Percentiles rank a stretch among this genome's conserved stretches.
Evolutionary conservation across 2,888 invertebrate species (phyloP).

Genomic region (Pantelozetes paolii): DNA sequence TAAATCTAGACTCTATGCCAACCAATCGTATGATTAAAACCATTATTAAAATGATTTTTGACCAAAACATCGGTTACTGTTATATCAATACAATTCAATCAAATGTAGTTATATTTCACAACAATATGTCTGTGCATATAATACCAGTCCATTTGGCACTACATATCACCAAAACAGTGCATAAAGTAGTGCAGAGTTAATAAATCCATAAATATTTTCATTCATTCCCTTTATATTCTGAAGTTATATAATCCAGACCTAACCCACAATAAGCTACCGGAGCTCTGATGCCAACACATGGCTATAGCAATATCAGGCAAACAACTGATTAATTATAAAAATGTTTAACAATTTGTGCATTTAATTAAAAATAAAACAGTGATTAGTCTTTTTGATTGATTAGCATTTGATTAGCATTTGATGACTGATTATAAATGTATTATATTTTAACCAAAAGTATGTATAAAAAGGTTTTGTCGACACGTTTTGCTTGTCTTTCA

Average conservation of each 20-base stretch:
- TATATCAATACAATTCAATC: constrained; percentile 6
- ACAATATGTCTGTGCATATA: not conserved
- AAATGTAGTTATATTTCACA: not conserved
- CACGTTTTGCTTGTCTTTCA: not conserved
- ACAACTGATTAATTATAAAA: constrained; percentile 13
- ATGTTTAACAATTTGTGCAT: constrained; percentile 3
- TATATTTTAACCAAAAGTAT: not conserved
- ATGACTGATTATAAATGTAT: constrained; percentile 12
- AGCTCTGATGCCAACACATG: too few relatives aligned
- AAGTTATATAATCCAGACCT: too few relatives aligned
- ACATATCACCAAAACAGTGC: too few relatives aligned
- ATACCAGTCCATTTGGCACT: too few relatives aligned
- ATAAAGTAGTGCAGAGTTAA: too few relatives aligned
- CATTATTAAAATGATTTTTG: constrained; percentile 1
- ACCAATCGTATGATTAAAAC: constrained; percentile 9
- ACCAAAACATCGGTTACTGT: not conserved
- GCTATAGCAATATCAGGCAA: constrained; percentile 4
- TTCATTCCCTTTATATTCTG: too few relatives aligned
- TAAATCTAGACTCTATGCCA: not conserved
- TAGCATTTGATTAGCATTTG: too few relatives aligned
- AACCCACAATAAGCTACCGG: too few relatives aligned
- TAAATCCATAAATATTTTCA: too few relatives aligned
- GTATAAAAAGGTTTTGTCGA: not conserved
- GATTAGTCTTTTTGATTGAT: constrained; percentile 20
- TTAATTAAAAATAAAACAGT: constrained; percentile 10